Evolutionary conservation across 1,140 invertebrate genomes (phyloP).

Genomic region (Lanistes nyassanus): DNA sequence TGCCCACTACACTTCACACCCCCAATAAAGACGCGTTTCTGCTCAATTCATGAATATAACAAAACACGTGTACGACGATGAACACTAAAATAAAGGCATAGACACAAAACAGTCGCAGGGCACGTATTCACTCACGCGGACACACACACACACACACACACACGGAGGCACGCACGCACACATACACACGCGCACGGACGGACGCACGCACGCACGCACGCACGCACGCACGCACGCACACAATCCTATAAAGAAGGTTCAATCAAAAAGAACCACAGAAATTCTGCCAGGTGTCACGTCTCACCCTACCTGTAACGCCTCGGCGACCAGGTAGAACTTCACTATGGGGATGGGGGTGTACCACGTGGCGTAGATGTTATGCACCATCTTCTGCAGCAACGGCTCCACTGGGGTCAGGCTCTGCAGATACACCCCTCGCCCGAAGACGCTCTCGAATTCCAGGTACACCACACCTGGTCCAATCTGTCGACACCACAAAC

Average conservation of each 20-base stretch:
- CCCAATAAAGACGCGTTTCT: background rate
- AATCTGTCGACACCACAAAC: constrained; percentile 70
- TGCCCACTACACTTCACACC: background rate
- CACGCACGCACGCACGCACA: constrained; percentile 3
- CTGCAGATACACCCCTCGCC: constrained; percentile 78
- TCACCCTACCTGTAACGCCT: constrained; percentile 79
- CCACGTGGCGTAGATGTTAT: constrained; percentile 72
- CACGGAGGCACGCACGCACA: too few species aligned
- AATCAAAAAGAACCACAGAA: constrained; percentile 7
- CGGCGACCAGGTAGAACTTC: constrained; percentile 76
- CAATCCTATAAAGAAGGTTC: background rate
- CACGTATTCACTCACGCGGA: background rate
- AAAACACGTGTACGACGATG: background rate
- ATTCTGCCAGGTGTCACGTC: too few species aligned
- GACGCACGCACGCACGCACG: too few species aligned
- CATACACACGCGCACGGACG: too few species aligned
- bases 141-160: background rate
- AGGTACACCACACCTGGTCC: constrained; percentile 84
- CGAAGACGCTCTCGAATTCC: constrained; percentile 73
- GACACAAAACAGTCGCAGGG: background rate
- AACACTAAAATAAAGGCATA: background rate
- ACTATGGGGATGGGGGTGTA: constrained; percentile 71
- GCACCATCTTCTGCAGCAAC: constrained; percentile 80
- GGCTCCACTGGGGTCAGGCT: constrained; percentile 84
- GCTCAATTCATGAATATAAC: too few species aligned